These are phyloP conservation scores for Sphyrna mokarran DNA, from an alignment of 2,113 vertebrate genomes.

Conservation along the genomic window DNA sequence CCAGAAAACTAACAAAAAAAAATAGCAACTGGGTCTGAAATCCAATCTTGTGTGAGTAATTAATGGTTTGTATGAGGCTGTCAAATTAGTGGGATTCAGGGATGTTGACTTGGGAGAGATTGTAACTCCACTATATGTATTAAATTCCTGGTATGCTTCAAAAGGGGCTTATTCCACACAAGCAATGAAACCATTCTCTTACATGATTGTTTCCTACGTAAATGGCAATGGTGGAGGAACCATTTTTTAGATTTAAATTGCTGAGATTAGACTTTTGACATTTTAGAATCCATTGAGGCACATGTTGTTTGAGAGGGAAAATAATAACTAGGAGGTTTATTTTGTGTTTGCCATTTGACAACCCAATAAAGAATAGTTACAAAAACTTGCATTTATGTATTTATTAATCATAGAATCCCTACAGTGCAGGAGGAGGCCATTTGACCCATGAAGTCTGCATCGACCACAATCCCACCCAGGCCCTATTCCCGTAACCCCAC, in stretches of 20 bases:
- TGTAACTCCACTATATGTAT: background rate
- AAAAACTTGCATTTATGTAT: too few relatives aligned
- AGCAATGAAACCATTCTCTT: background rate
- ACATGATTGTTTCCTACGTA: background rate
- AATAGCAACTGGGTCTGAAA: background rate
- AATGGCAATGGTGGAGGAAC: background rate
- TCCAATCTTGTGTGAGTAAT: background rate
- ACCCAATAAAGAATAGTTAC: too few relatives aligned
- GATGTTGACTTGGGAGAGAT: background rate
- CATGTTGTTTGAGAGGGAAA: too few relatives aligned
- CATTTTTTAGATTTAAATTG: background rate
- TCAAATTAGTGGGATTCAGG: background rate
- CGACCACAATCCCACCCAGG: too few relatives aligned
- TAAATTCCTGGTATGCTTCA: background rate
- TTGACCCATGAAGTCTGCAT: too few relatives aligned
- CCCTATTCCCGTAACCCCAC: too few relatives aligned
- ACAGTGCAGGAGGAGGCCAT: too few relatives aligned
- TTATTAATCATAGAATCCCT: too few relatives aligned
- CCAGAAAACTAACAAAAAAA: background rate
- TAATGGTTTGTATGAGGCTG: background rate
- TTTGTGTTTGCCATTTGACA: too few relatives aligned
- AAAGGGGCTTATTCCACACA: background rate
- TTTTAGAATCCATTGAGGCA: background rate
- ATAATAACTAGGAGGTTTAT: too few relatives aligned
- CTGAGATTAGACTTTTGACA: background rate